Evolutionary conservation across 2,888 invertebrate species (phyloP).

Genomic region (Caenorhabditis macrosperma): DNA sequence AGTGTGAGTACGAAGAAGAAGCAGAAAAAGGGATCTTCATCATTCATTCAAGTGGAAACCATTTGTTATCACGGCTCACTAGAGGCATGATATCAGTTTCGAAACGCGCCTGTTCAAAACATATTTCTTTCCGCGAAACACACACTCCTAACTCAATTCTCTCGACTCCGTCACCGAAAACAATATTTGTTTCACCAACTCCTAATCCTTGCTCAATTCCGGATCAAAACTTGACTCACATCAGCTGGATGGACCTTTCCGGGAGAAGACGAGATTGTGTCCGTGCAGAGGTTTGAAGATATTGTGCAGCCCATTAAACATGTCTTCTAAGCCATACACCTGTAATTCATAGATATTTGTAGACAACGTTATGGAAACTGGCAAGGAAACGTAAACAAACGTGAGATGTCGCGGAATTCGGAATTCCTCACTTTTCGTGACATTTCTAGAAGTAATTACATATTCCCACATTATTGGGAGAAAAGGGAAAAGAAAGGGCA

Average conservation of each 20-base stretch:
- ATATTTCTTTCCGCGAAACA: no score
- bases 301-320: slow-evolving; percentile 59
- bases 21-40: no score
- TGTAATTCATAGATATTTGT: background rate
- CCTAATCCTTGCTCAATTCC: background rate
- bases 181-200: background rate
- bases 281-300: slow-evolving; percentile 39
- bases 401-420: no score
- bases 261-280: background rate
- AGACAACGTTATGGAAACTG: no score
- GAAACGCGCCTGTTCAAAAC: background rate
- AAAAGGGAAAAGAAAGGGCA: background rate
- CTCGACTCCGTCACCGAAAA: background rate
- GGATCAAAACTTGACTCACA: slow-evolving; percentile 14
- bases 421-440: no score
- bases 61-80: no score
- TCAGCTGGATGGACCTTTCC: slow-evolving; percentile 55
- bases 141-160: no score
- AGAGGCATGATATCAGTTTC: background rate
- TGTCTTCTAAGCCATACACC: slow-evolving; percentile 9
- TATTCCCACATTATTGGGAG: no score
- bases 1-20: no score
- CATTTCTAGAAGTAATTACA: no score
- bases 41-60: no score
- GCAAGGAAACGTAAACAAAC: no score